Evolutionary conservation across 1,140 invertebrate genomes (phyloP).

Genomic region (Archivesica marissinica): DNA sequence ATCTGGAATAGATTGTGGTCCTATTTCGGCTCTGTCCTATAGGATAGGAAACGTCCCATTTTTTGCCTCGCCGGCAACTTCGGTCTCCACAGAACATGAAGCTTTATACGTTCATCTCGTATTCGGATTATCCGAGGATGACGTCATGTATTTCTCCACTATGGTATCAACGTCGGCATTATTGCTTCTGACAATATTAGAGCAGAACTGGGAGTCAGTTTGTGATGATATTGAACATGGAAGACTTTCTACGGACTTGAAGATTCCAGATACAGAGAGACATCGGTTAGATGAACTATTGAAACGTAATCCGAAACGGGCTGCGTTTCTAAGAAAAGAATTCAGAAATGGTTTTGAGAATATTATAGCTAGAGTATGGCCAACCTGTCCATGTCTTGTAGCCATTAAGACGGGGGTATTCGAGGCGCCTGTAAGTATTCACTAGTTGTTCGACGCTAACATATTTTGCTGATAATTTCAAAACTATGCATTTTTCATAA

Average conservation of each 20-base stretch:
- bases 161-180: conserved; percentile 60
- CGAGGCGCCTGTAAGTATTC: conserved; percentile 33
- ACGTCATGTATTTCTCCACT: conserved; percentile 59
- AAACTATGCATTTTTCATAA: too few species aligned
- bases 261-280: background rate
- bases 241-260: background rate
- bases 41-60: background rate
- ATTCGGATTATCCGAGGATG: conserved; percentile 58
- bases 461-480: too few species aligned
- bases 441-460: too few species aligned
- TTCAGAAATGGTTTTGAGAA: conserved; percentile 50
- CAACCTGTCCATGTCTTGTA: conserved; percentile 17
- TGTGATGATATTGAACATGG: conserved; percentile 57
- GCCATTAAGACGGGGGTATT: conserved; percentile 32
- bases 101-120: conserved; percentile 47
- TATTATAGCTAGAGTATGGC: conserved; percentile 59
- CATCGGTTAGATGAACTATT: background rate
- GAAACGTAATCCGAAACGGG: conserved; percentile 12
- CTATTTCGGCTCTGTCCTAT: background rate
- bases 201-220: conserved; percentile 47
- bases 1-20: conserved; percentile 21
- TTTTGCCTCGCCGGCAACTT: background rate
- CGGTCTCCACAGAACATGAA: conserved; percentile 26
- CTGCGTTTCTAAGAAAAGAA: conserved; percentile 32
- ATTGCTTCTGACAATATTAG: conserved; percentile 47